Evolutionary conservation across 2,888 invertebrate genomes (phyloP).

Genomic region (Cabera pusaria): DNA sequence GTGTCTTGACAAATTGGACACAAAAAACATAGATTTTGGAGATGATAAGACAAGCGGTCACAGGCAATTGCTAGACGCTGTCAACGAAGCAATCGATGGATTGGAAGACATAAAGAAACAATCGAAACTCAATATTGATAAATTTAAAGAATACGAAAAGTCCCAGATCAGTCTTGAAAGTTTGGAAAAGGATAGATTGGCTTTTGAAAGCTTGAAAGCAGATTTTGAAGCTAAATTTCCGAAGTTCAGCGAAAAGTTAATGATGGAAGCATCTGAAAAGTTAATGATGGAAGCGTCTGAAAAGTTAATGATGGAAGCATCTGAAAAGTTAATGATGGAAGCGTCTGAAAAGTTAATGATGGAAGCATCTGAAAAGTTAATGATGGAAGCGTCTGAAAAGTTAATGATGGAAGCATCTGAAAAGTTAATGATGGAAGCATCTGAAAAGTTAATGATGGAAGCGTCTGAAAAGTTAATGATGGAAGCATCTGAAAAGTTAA

Average conservation of each 20-base stretch:
- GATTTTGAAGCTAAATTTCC: slow-evolving; percentile 66
- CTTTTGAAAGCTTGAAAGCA: slow-evolving; percentile 52
- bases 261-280: slow-evolving; percentile 62
- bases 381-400: slow-evolving; percentile 60
- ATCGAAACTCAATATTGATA: slow-evolving; percentile 56
- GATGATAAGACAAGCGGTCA: slow-evolving; percentile 60
- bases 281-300: slow-evolving; percentile 59
- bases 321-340: slow-evolving; percentile 51
- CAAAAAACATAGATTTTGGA: slow-evolving; percentile 68
- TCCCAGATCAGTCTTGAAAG: slow-evolving; percentile 44
- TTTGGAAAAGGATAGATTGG: slow-evolving; percentile 51
- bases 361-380: slow-evolving; percentile 55
- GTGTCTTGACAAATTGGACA: slow-evolving; percentile 56
- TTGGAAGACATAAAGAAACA: slow-evolving; percentile 65
- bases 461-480: slow-evolving; percentile 60
- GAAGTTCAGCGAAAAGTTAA: slow-evolving; percentile 56
- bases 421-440: slow-evolving; percentile 52
- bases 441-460: slow-evolving; percentile 61
- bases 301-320: slow-evolving; percentile 58
- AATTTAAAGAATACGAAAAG: slow-evolving; percentile 57
- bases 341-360: slow-evolving; percentile 66
- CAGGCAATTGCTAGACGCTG: slow-evolving; percentile 64
- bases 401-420: slow-evolving; percentile 63
- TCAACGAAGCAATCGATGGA: slow-evolving; percentile 66
- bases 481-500: slow-evolving; percentile 53